phyloP scores from a whole-genome alignment of 2,888 invertebrate species.

The Cabera pusaria region DNA sequence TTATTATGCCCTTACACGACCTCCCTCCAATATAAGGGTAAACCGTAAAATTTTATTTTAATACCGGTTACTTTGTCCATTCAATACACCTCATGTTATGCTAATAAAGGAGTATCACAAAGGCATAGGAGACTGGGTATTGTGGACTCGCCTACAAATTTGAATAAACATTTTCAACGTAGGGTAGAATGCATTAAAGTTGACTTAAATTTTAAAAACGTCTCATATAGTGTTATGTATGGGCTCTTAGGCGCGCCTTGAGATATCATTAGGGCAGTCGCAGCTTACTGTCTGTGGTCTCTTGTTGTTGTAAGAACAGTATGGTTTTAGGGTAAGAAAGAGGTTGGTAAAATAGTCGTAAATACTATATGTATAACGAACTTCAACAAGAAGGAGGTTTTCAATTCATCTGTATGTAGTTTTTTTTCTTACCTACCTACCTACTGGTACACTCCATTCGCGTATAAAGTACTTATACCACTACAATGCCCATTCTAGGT shows the following conservation, averaged over 20 bases:
- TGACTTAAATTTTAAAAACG: slow-evolving; percentile 82
- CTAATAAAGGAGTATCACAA: slow-evolving; percentile 69
- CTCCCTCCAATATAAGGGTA: slow-evolving; percentile 72
- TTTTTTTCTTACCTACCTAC: too few species aligned
- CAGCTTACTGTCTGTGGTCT: slow-evolving; percentile 44
- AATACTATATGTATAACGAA: too few species aligned
- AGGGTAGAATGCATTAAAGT: slow-evolving; percentile 76
- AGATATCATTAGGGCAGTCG: slow-evolving; percentile 79
- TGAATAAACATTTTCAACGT: slow-evolving; percentile 80
- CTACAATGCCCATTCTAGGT: too few species aligned
- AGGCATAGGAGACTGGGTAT: slow-evolving; percentile 55
- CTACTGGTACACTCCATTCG: too few species aligned
- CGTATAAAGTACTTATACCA: too few species aligned
- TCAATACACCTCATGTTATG: slow-evolving; percentile 74
- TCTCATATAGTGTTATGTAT: slow-evolving; percentile 81
- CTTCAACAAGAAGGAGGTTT: too few species aligned
- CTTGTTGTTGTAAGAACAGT: slow-evolving; percentile 38
- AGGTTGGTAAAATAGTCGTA: too few species aligned
- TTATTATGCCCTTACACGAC: slow-evolving; percentile 66
- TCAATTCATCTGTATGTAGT: too few species aligned
- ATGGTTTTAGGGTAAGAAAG: too few species aligned
- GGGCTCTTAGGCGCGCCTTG: slow-evolving; percentile 77
- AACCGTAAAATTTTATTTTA: slow-evolving; percentile 75
- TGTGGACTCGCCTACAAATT: slow-evolving; percentile 75
- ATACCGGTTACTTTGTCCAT: slow-evolving; percentile 75